A percentile compares a stretch with the other conserved stretches of the same genome.
These are phyloP conservation scores for Sinocyclocheilus anshuiensis DNA, from an alignment of 2,113 vertebrate genomes.

Conservation along the genomic window DNA sequence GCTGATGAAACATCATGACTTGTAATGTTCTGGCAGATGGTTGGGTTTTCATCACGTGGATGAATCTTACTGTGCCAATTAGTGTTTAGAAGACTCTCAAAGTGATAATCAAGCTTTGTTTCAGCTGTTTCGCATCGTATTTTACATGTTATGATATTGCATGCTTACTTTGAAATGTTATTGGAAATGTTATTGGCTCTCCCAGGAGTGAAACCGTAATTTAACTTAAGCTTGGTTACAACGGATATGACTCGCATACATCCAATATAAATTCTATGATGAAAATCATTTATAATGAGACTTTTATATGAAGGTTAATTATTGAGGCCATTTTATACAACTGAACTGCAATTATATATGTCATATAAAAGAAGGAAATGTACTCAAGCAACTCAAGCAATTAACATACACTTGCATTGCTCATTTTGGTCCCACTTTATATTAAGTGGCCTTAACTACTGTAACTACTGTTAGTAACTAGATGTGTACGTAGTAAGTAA, in stretches of 20 bases:
- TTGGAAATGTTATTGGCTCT: not conserved
- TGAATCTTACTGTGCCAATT: conserved; percentile 25
- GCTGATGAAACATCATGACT: conserved; percentile 20
- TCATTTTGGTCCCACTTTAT: not conserved
- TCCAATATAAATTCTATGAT: conserved; percentile 69
- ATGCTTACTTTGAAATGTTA: not conserved
- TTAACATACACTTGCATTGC: not conserved
- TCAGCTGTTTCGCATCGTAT: not conserved
- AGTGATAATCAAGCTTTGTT: conserved; percentile 59
- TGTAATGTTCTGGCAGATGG: conserved; percentile 32
- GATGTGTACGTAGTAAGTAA: too few species aligned
- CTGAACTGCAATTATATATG: conserved; percentile 25
- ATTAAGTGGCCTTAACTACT: too few species aligned
- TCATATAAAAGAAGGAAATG: not conserved
- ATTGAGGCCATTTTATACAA: conserved; percentile 61
- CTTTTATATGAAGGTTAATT: conserved; percentile 65
- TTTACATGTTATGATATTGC: not conserved
- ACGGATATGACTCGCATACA: conserved; percentile 58
- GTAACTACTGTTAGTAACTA: too few species aligned
- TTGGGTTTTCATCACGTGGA: conserved; percentile 5
- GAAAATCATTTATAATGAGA: conserved; percentile 58
- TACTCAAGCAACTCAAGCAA: not conserved
- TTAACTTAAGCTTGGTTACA: not conserved
- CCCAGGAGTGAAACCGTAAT: not conserved
- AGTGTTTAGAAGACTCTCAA: conserved; percentile 62